Conservation (phyloP, 2,797 vertebrate species). For the Brotula barbata region DNA sequence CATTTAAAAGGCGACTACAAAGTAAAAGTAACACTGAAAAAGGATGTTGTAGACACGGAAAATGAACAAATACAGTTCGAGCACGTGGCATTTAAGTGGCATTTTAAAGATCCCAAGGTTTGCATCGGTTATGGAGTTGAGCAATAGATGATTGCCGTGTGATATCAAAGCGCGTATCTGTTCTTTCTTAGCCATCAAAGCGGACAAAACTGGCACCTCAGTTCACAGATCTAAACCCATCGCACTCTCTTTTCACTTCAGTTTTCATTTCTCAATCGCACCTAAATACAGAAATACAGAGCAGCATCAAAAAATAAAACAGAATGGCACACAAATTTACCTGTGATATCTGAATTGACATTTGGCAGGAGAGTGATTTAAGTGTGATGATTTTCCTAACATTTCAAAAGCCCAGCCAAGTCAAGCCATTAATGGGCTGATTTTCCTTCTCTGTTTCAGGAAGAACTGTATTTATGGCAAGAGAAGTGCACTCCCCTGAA, state of each 20-base stretch:
- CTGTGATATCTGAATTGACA: slow-evolving; percentile 15
- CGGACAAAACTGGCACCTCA: slow-evolving; percentile 30
- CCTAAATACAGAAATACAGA: slow-evolving; percentile 10
- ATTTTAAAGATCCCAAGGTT: slow-evolving; percentile 57
- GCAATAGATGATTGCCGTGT: slow-evolving; percentile 33
- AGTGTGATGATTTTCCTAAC: slow-evolving; percentile 24
- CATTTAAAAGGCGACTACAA: slow-evolving; percentile 58
- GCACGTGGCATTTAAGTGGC: slow-evolving; percentile 68
- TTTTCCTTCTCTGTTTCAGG: slow-evolving; percentile 36
- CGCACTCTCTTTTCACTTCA: slow-evolving; percentile 6
- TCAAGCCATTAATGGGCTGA: slow-evolving; percentile 27
- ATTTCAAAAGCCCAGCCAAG: slow-evolving; percentile 26
- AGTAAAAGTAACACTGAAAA: slow-evolving; percentile 59
- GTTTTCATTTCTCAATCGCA: slow-evolving; percentile 8
- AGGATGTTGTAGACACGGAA: slow-evolving; percentile 50
- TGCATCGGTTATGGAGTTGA: slow-evolving; percentile 25
- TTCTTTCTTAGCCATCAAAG: slow-evolving; percentile 42
- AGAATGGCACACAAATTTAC: slow-evolving; percentile 33
- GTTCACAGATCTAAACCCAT: slow-evolving; percentile 22
- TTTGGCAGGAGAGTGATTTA: slow-evolving; percentile 24
- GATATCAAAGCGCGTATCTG: slow-evolving; percentile 40
- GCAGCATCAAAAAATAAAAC: not conserved
- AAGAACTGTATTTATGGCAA: slow-evolving; percentile 36
- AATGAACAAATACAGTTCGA: slow-evolving; percentile 66
- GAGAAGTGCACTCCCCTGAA: slow-evolving; percentile 38